phyloP scores from a whole-genome alignment of 2,797 vertebrate genomes.

The Pseudochirops corinnae region DNA sequence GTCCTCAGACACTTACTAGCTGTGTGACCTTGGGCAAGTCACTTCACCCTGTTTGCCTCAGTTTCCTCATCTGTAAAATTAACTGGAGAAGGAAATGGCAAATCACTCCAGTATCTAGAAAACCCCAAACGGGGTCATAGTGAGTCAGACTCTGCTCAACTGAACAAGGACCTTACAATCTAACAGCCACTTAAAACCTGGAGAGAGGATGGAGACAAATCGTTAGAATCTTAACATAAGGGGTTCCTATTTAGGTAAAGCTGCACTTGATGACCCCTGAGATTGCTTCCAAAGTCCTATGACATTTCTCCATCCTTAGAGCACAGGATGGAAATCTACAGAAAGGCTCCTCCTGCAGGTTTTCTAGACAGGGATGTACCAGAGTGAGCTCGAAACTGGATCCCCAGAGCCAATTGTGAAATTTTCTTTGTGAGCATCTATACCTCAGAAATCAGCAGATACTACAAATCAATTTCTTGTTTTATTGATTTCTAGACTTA shows the following conservation, averaged over 20 bases:
- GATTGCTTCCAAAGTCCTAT: background rate
- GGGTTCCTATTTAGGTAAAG: background rate
- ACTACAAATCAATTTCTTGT: background rate
- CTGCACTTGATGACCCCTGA: background rate
- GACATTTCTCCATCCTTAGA: background rate
- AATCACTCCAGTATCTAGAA: background rate
- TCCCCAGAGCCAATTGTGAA: background rate
- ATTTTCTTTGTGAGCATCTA: background rate
- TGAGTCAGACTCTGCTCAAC: background rate
- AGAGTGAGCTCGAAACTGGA: background rate
- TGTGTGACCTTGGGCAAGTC: background rate
- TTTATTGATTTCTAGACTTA: background rate
- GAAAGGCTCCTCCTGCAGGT: background rate
- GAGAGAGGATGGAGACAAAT: background rate
- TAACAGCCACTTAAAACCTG: background rate
- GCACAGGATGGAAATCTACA: background rate
- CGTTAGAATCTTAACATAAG: background rate
- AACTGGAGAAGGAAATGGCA: background rate
- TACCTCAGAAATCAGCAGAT: background rate
- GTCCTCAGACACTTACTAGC: background rate
- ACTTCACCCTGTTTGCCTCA: background rate
- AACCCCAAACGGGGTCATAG: background rate
- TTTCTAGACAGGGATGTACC: background rate
- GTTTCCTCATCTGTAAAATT: background rate
- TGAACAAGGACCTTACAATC: background rate